phyloP scores from a whole-genome alignment of 2,888 invertebrate species.

The Callyntrura guangdongensis region DNA sequence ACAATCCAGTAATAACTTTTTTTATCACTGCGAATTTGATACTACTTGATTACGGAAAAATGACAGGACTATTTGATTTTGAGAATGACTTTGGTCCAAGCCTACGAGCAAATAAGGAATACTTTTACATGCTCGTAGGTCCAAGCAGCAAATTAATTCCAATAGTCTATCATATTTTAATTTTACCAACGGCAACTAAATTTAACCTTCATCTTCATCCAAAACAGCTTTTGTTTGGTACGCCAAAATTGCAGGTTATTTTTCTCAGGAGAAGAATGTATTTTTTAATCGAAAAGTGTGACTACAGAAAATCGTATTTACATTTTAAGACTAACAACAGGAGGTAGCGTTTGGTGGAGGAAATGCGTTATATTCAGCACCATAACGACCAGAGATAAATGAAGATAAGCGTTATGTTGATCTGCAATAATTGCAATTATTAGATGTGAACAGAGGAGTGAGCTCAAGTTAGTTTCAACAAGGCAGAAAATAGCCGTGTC shows the following conservation, averaged over 20 bases:
- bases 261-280: background rate
- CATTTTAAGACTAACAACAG: too few relatives aligned
- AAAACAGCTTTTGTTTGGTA: too few relatives aligned
- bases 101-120: too few relatives aligned
- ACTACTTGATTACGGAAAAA: slow-evolving; percentile 45
- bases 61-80: slow-evolving; percentile 55
- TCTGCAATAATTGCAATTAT: background rate
- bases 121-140: too few relatives aligned
- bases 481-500: slow-evolving; percentile 17
- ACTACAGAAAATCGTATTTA: background rate
- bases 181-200: slow-evolving; percentile 22
- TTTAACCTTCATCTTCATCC: slow-evolving; percentile 42
- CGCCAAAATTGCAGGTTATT: background rate
- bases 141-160: too few relatives aligned
- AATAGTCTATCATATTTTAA: background rate
- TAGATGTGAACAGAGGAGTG: background rate
- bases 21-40: background rate
- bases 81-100: slow-evolving; percentile 20
- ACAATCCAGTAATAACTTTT: slow-evolving; percentile 56
- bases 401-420: background rate
- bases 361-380: background rate
- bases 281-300: slow-evolving; percentile 19
- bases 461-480: background rate
- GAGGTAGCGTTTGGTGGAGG: background rate
- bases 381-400: background rate